These are phyloP conservation scores for pig (Sus scrofa) DNA, from an alignment of 2,113 vertebrate species.

Conservation along the genomic window T2T-Sscrofa CM000826.6:55188001-55188500, in stretches of 20 bases:
- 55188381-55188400: background rate
- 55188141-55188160: background rate
- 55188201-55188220: background rate
- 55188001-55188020: background rate
- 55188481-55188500: background rate
- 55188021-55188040: constrained; percentile 34
- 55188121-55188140: background rate
- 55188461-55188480: background rate
- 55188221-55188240: background rate
- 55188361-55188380: background rate
- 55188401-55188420: background rate
- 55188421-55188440: background rate
- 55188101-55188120: background rate
- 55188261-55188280: background rate
- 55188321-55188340: background rate
- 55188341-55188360: background rate
- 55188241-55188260: background rate
- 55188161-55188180: background rate
- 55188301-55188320: background rate
- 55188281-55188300: background rate
- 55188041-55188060: background rate
- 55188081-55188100: background rate
- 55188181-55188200: background rate
- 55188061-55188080: background rate
- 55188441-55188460: background rate